These are phyloP conservation scores for Choreutis nemorana DNA, from an alignment of 2,888 invertebrate genomes.

Conservation along the genomic window DNA sequence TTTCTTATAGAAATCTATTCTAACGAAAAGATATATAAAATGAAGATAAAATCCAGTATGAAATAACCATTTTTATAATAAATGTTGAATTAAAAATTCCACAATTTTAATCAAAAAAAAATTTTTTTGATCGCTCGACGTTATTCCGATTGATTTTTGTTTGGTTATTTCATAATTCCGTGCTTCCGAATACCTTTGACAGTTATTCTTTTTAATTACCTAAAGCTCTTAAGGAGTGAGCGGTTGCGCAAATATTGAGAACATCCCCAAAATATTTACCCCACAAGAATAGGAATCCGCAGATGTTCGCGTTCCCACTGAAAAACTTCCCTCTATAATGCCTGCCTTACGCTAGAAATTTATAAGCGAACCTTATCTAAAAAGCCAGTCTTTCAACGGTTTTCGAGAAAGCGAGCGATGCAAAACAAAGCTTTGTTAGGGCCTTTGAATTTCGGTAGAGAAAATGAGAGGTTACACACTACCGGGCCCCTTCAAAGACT, in stretches of 20 bases:
- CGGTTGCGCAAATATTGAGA: constrained; percentile 28
- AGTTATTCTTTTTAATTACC: too few species aligned
- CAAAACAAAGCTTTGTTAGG: constrained; percentile 64
- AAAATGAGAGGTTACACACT: constrained; percentile 62
- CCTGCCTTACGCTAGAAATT: constrained; percentile 49
- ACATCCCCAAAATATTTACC: constrained; percentile 32
- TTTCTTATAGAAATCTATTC: too few species aligned
- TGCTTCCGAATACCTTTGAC: too few species aligned
- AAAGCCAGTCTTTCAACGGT: constrained; percentile 60
- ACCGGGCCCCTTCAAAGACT: constrained; percentile 46
- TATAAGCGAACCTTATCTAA: constrained; percentile 61
- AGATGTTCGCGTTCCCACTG: constrained; percentile 48
- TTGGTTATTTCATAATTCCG: too few species aligned
- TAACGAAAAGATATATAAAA: too few species aligned
- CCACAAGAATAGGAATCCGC: constrained; percentile 43
- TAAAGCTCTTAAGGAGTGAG: constrained; percentile 2
- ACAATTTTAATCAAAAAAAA: too few species aligned
- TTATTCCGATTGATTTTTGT: too few species aligned
- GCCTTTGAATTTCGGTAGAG: constrained; percentile 63
- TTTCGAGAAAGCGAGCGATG: constrained; percentile 51
- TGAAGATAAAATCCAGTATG: too few species aligned
- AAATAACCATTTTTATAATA: too few species aligned
- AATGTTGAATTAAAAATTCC: too few species aligned
- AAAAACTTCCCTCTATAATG: constrained; percentile 49
- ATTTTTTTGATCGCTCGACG: too few species aligned